These are phyloP conservation scores for Chironomus tepperi DNA, from an alignment of 1,140 invertebrate species.

Conservation along the genomic window DNA sequence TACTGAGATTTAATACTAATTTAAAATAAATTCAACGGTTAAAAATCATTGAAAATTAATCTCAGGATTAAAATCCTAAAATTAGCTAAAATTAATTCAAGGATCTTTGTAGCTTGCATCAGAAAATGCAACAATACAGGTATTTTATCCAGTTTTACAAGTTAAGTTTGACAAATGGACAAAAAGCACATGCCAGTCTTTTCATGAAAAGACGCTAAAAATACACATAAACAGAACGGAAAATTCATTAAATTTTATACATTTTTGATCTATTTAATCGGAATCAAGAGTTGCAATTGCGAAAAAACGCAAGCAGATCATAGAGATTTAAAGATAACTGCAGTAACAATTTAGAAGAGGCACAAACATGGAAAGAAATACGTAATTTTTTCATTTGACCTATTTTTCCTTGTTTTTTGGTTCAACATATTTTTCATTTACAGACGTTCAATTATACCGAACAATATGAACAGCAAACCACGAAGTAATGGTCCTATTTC, in stretches of 20 bases:
- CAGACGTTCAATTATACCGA: constrained; percentile 5
- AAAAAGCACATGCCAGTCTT: background rate
- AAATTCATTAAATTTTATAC: background rate
- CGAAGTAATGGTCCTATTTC: constrained; percentile 1
- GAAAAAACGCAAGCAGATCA: background rate
- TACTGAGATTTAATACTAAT: no score
- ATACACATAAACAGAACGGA: background rate
- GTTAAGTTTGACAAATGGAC: background rate
- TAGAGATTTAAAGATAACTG: background rate
- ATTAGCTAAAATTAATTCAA: no score
- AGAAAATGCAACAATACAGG: no score
- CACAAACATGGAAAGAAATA: constrained; percentile 2
- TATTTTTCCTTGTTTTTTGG: constrained; percentile 16
- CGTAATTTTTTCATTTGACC: constrained; percentile 2
- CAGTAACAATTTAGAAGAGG: background rate
- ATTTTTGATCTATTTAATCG: background rate
- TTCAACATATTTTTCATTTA: background rate
- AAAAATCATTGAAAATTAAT: no score
- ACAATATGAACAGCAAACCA: background rate
- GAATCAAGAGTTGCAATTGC: background rate
- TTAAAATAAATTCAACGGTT: no score
- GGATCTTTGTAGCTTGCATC: no score
- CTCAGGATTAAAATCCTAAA: no score
- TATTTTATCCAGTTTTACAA: no score
- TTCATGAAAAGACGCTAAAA: background rate